Evolutionary conservation across 2,797 vertebrate species (phyloP).

Genomic region (Vespertilio murinus): DNA sequence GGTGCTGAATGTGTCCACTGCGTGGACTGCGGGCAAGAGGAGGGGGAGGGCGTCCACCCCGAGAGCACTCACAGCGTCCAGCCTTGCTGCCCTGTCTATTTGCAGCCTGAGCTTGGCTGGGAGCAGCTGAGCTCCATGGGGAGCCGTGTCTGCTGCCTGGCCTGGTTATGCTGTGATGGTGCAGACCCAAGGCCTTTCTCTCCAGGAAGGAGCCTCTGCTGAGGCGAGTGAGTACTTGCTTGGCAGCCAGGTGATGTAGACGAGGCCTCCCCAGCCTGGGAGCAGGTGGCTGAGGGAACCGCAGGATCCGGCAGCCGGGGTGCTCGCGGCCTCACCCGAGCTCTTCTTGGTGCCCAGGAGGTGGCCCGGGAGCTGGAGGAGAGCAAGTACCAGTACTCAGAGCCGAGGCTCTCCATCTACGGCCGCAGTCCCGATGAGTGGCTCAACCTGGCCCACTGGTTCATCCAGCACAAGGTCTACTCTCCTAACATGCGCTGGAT

Average conservation of each 20-base stretch:
- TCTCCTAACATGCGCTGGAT: constrained; percentile 98
- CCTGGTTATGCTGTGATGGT: neutral
- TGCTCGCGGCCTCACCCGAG: constrained; percentile 9
- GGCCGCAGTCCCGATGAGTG: constrained; percentile 93
- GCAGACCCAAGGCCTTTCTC: neutral
- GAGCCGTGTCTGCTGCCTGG: neutral
- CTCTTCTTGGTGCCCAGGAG: constrained; percentile 87
- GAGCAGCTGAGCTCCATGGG: neutral
- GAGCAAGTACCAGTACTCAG: constrained; percentile 96
- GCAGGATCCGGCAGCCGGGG: neutral
- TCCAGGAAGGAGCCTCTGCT: neutral
- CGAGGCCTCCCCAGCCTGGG: neutral
- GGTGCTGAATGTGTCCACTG: neutral
- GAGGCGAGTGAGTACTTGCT: neutral
- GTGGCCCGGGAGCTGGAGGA: constrained; percentile 93
- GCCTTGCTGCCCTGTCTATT: neutral
- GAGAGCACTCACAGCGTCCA: neutral
- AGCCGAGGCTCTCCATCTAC: constrained; percentile 96
- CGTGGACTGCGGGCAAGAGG: neutral
- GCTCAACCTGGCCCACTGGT: constrained; percentile 92
- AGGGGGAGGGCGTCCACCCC: neutral
- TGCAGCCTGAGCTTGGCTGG: neutral
- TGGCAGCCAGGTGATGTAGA: neutral
- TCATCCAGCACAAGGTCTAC: constrained; percentile 95
- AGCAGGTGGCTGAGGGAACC: neutral